Evolutionary conservation across 1,140 invertebrate genomes (phyloP), one percentile per base, ranked within the genome.

Genomic region (Scaptodrosophila lebanonensis): DNA sequence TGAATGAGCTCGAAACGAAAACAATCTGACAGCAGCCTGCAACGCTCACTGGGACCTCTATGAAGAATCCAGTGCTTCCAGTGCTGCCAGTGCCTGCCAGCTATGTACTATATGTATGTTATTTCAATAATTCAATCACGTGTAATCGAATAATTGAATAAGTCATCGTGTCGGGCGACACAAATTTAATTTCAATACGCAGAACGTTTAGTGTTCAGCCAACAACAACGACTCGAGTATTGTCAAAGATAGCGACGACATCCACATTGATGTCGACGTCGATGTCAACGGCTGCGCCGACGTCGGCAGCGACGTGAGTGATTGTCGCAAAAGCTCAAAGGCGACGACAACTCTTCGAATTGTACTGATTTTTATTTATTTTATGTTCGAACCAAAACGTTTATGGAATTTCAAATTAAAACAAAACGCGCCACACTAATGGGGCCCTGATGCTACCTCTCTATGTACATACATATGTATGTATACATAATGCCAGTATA

Each of bases 351-450:
- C 64, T 82, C 66, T 82, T 82, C 75, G 75, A 82, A 82, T 82
- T 82, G 75, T 82, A 82, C 75, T 82, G 75, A 82, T 82, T 82
- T 82, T 82, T 82, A 82, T 82, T 82, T 82, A 82, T 82, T 82
- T 82, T 82, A 82, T 82, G 75, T 82, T 82, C 73, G 66, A 82
- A 82, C 69, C 66, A 58, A 82, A 82, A 82, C 75, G 75, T 38
- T 54, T 42, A 60, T 61, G 75, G 75, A 82, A 82, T 82, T 47
- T 36, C 53, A 82, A 82, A 75, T 75, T 36, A 69, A 61, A 68
- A 51, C 38, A 50, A 39, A 76, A 57, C 59, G 70, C 50, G 62
- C 66, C 50, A 22, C 16, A 33, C 12, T 59, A 32, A 49, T 56
- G 48, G 18, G n/a, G 22, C 7, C n/a, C 15, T 32, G 35, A 36